phyloP scores from a whole-genome alignment of 2,888 invertebrate species.

The Muschampia plurimacula region DNA sequence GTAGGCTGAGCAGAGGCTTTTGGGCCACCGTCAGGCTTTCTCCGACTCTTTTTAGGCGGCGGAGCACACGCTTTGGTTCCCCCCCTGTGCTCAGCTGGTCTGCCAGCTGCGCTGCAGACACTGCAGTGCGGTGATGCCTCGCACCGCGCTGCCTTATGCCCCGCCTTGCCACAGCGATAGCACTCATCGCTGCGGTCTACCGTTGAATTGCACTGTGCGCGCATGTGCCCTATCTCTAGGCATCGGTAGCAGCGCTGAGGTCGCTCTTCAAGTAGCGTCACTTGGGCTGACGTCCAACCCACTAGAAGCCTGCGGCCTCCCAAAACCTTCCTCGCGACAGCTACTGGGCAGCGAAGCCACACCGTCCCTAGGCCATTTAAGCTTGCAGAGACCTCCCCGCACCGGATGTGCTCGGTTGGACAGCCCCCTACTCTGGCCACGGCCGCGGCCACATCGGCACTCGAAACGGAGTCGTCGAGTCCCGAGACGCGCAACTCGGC shows the following conservation, averaged over 20 bases:
- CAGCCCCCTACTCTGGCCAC: background rate
- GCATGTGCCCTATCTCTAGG: background rate
- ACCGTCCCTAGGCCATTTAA: background rate
- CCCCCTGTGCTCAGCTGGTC: background rate
- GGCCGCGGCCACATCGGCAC: background rate
- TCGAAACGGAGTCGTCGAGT: conserved; percentile 4
- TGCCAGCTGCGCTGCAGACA: background rate
- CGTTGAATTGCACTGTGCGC: background rate
- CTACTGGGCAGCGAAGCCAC: background rate
- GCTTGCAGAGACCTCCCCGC: background rate
- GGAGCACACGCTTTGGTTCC: background rate
- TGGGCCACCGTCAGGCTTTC: background rate
- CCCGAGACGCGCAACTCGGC: background rate
- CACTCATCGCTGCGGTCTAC: conserved; percentile 10
- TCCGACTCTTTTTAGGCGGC: background rate
- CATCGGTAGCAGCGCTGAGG: conserved; percentile 16
- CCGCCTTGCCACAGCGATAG: conserved; percentile 42
- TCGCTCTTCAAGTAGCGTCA: conserved; percentile 8
- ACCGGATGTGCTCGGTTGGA: background rate
- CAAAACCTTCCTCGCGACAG: background rate
- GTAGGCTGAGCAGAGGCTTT: background rate
- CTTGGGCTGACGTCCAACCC: background rate
- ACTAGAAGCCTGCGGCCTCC: background rate
- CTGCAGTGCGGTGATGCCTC: background rate
- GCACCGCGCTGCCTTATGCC: background rate